Percentiles rank a stretch among this genome's conserved stretches.
Conservation (phyloP, 2,888 invertebrate species). For the Protodeltote pygarga region DNA sequence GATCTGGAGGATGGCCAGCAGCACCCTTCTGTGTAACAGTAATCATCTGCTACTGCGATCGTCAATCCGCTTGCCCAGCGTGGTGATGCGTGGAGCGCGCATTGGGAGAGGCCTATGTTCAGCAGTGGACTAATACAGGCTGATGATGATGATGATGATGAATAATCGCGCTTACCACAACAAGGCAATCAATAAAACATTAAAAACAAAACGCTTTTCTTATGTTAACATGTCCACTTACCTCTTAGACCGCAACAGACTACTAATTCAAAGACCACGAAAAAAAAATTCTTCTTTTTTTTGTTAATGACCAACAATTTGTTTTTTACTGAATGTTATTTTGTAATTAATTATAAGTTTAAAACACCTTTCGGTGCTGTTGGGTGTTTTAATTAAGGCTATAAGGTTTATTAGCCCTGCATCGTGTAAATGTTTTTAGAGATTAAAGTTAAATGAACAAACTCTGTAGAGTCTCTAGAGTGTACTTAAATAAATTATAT, state of each 20-base stretch:
- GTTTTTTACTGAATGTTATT: slow-evolving; percentile 19
- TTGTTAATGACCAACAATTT: slow-evolving; percentile 18
- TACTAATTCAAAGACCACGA: slow-evolving; percentile 9
- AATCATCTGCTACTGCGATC: too few species aligned
- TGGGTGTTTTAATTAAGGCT: background rate
- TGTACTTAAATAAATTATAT: too few species aligned
- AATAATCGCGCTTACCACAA: too few species aligned
- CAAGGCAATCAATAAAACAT: background rate
- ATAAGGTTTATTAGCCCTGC: slow-evolving; percentile 1
- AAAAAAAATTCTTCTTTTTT: slow-evolving; percentile 6
- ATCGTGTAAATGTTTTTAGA: background rate
- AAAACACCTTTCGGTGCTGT: slow-evolving; percentile 15
- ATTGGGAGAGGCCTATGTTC: too few species aligned
- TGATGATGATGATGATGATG: too few species aligned
- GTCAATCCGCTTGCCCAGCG: too few species aligned
- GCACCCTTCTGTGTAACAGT: too few species aligned
- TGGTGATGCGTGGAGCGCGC: too few species aligned
- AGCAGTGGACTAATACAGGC: too few species aligned
- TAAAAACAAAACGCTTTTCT: background rate
- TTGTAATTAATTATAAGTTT: slow-evolving; percentile 22
- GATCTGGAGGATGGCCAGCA: too few species aligned
- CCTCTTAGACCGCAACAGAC: background rate
- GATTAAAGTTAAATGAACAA: background rate
- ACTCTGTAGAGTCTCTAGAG: too few species aligned
- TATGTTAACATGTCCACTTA: background rate